These are phyloP conservation scores for Thera britannica DNA, from an alignment of 2,888 invertebrate species.

Conservation along the genomic window DNA sequence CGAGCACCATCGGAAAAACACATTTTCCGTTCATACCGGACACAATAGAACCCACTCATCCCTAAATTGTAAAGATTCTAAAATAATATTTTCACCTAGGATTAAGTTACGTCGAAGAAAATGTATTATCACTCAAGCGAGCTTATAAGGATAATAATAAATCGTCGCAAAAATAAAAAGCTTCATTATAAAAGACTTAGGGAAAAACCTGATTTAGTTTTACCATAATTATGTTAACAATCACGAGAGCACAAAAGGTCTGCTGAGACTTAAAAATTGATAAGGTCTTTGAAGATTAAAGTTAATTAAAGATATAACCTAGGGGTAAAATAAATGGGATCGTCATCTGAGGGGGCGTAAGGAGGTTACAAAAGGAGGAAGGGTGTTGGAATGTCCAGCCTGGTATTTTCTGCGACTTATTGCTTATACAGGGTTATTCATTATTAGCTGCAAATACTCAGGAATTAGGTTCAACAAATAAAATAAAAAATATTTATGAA, in stretches of 20 bases:
- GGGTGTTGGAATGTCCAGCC: too few species aligned
- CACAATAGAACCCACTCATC: background rate
- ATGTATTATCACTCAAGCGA: background rate
- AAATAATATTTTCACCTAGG: background rate
- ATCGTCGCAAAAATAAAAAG: background rate
- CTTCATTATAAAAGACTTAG: background rate
- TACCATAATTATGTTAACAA: background rate
- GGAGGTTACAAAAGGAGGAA: too few species aligned
- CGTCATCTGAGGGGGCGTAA: too few species aligned
- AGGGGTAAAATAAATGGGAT: too few species aligned
- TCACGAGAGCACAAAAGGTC: background rate
- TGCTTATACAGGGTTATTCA: too few species aligned
- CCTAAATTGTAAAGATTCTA: background rate
- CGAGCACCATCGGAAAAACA: too few species aligned
- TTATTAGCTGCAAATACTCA: too few species aligned
- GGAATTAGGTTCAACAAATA: too few species aligned
- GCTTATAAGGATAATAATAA: background rate
- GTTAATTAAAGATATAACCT: background rate
- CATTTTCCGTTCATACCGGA: too few species aligned
- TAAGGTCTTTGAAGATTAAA: background rate
- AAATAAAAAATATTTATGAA: too few species aligned
- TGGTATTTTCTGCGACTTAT: too few species aligned
- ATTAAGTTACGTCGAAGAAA: background rate
- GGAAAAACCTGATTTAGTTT: background rate
- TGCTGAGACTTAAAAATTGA: background rate